Conservation (phyloP, 2,888 invertebrate genomes). For the Cremastobaeus sp. region DNA sequence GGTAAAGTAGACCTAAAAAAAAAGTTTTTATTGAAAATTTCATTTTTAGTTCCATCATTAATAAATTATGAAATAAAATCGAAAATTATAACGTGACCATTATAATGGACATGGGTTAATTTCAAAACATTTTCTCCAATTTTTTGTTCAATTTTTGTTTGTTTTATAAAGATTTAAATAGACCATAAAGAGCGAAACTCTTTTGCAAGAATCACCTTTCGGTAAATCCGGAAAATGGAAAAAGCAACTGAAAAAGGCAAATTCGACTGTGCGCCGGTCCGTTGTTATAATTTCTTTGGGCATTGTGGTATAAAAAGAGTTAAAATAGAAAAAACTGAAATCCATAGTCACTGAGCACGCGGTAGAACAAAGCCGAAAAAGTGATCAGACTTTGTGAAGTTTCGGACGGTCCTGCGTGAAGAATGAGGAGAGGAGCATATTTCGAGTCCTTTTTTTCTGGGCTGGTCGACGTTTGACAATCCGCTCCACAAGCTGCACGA, state of each 20-base stretch:
- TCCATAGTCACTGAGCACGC: constrained; percentile 17
- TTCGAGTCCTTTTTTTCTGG: constrained; percentile 30
- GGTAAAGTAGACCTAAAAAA: too few relatives aligned
- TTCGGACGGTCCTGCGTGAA: constrained; percentile 10
- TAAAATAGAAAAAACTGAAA: constrained; percentile 20
- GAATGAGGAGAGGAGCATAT: constrained; percentile 9
- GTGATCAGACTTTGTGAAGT: constrained; percentile 7
- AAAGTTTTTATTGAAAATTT: too few relatives aligned
- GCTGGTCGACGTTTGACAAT: constrained; percentile 34
- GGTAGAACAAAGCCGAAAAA: neutral
- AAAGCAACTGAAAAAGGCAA: neutral
- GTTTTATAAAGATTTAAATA: too few relatives aligned
- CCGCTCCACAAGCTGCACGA: constrained; percentile 60
- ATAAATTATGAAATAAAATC: too few relatives aligned
- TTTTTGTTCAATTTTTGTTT: too few relatives aligned
- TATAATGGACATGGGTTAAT: too few relatives aligned
- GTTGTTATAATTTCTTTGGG: constrained; percentile 14
- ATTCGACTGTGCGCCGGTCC: constrained; percentile 16
- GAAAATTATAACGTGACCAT: too few relatives aligned
- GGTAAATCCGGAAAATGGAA: constrained; percentile 3
- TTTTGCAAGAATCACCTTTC: constrained; percentile 22
- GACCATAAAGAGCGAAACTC: neutral
- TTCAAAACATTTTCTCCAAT: too few relatives aligned
- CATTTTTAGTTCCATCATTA: too few relatives aligned
- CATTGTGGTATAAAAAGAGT: constrained; percentile 8